A percentile compares a stretch with the other conserved stretches of the same genome.
Evolutionary conservation across 37 sponge, comb jelly and placozoan species (phyloP).

Genomic region (Haliclona indistincta): DNA sequence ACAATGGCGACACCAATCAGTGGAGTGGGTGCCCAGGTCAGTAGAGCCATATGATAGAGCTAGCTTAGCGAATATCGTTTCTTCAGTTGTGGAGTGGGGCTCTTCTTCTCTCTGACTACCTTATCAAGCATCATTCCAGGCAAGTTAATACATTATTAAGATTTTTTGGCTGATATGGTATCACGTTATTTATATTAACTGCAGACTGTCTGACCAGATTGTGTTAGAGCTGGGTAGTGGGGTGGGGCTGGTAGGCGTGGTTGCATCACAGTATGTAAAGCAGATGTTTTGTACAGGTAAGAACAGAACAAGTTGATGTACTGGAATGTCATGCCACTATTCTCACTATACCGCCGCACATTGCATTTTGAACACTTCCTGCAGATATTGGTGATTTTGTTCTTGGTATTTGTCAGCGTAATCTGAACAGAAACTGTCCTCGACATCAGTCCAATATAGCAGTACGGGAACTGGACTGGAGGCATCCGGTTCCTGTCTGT

Average conservation of each 20-base stretch:
- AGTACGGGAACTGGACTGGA: slow-evolving; percentile 53
- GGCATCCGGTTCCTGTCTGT: background rate
- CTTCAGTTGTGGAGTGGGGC: slow-evolving; percentile 55
- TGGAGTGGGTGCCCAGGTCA: slow-evolving; percentile 36
- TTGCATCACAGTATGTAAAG: slow-evolving; percentile 14
- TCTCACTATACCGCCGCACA: background rate
- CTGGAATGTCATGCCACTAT: background rate
- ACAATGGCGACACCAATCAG: slow-evolving; percentile 32
- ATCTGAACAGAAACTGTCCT: slow-evolving; percentile 19
- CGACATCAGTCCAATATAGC: slow-evolving; percentile 1
- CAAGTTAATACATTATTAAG: too few relatives aligned
- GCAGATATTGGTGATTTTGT: slow-evolving; percentile 39
- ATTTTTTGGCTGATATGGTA: too few relatives aligned
- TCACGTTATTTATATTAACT: too few relatives aligned
- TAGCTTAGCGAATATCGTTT: background rate
- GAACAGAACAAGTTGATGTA: background rate
- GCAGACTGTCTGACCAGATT: background rate
- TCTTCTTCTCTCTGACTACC: slow-evolving; percentile 38
- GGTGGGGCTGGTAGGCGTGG: slow-evolving; percentile 34
- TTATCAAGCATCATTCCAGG: too few relatives aligned
- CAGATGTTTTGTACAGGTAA: slow-evolving; percentile 49
- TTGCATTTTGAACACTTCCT: background rate
- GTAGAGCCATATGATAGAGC: too few relatives aligned
- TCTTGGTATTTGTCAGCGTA: slow-evolving; percentile 33
- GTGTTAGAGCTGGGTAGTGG: slow-evolving; percentile 62